Evolutionary conservation across 1,140 invertebrate species (phyloP).

Genomic region (Cheumatopsyche charites): DNA sequence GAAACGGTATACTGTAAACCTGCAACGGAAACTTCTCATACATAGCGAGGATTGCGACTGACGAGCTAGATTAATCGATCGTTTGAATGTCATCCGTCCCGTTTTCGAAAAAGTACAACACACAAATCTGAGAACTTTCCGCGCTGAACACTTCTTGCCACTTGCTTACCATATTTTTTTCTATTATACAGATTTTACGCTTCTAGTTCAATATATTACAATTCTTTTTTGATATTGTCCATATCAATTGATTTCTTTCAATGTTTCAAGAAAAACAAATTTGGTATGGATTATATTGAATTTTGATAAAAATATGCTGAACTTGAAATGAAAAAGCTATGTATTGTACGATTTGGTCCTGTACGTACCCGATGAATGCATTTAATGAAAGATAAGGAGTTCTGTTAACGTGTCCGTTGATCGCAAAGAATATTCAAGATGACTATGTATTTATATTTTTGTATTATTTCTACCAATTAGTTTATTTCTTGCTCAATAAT

Average conservation of each 20-base stretch:
- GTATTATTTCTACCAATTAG: too few relatives aligned
- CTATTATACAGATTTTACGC: too few relatives aligned
- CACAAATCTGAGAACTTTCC: constrained; percentile 16
- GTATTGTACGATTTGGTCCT: constrained; percentile 4
- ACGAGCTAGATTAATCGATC: background rate
- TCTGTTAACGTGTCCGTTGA: constrained; percentile 11
- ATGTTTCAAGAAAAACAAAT: too few relatives aligned
- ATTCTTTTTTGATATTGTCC: too few relatives aligned
- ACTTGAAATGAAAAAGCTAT: too few relatives aligned
- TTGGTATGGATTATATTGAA: too few relatives aligned
- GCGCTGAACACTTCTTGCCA: constrained; percentile 28
- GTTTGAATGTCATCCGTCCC: constrained; percentile 8
- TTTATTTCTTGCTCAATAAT: background rate
- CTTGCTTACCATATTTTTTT: constrained; percentile 12
- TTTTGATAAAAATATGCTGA: too few relatives aligned
- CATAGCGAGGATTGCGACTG: background rate
- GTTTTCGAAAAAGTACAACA: constrained; percentile 2
- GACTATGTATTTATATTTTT: background rate
- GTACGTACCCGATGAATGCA: background rate
- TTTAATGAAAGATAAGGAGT: background rate
- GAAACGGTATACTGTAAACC: constrained; percentile 20
- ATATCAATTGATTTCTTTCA: too few relatives aligned
- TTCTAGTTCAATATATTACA: too few relatives aligned
- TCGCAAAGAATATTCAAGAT: too few relatives aligned
- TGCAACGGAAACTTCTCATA: constrained; percentile 24